These are phyloP conservation scores for Sebastes cheni DNA, from an alignment of 2,797 vertebrate genomes.

Conservation along the genomic window DNA sequence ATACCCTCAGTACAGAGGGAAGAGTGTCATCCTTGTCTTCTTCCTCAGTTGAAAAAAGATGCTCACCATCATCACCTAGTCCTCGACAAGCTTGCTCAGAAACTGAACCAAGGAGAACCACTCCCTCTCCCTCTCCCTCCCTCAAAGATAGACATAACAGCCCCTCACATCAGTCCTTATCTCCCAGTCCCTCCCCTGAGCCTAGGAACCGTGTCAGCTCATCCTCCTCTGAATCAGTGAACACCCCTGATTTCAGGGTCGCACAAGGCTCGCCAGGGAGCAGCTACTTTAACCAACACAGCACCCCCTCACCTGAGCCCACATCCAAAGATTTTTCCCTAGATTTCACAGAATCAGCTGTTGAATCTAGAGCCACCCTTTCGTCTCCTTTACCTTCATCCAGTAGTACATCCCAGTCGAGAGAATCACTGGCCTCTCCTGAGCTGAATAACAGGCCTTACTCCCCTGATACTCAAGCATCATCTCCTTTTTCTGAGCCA, in stretches of 20 bases:
- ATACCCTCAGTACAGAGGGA: slow-evolving; percentile 37
- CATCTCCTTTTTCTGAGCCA: slow-evolving; percentile 60
- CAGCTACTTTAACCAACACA: slow-evolving; percentile 18
- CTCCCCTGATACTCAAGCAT: slow-evolving; percentile 44
- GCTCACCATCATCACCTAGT: slow-evolving; percentile 51
- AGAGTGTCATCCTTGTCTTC: slow-evolving; percentile 55
- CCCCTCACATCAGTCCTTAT: slow-evolving; percentile 45
- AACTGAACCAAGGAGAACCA: slow-evolving; percentile 43
- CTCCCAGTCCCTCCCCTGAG: slow-evolving; percentile 46
- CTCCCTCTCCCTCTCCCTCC: slow-evolving; percentile 45
- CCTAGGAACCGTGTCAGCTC: slow-evolving; percentile 25
- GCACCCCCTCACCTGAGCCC: slow-evolving; percentile 40
- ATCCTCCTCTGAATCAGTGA: slow-evolving; percentile 41
- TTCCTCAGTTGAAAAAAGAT: slow-evolving; percentile 54
- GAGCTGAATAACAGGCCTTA: slow-evolving; percentile 39
- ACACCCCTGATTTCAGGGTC: slow-evolving; percentile 27
- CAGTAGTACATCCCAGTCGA: slow-evolving; percentile 26
- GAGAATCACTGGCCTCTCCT: slow-evolving; percentile 38
- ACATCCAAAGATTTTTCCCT: slow-evolving; percentile 4
- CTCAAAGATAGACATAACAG: slow-evolving; percentile 46
- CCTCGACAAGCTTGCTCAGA: slow-evolving; percentile 31
- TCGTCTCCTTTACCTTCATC: slow-evolving; percentile 39
- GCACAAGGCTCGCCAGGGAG: slow-evolving; percentile 9
- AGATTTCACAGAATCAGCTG: slow-evolving; percentile 35
- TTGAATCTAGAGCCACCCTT: slow-evolving; percentile 35